These are phyloP conservation scores for Cyanocitta stelleri DNA, from an alignment of 2,113 vertebrate genomes.

Conservation along the genomic window DNA sequence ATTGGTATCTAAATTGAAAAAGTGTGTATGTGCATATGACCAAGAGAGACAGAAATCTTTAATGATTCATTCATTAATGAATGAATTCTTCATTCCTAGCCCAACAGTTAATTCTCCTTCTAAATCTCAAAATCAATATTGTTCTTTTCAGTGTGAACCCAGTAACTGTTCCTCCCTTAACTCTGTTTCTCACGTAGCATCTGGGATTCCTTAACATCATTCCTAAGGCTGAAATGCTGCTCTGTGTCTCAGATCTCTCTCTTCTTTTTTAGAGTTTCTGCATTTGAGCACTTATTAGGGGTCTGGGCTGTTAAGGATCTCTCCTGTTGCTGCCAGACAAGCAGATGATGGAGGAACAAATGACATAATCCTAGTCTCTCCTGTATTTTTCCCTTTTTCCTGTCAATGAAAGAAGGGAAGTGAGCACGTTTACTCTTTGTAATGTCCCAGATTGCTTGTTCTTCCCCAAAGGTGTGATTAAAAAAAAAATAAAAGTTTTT, in stretches of 20 bases:
- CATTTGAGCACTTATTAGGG: background rate
- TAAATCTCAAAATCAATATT: background rate
- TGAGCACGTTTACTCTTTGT: background rate
- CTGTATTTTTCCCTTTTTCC: background rate
- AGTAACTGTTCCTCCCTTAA: background rate
- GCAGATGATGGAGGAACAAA: background rate
- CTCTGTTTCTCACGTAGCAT: fast-evolving
- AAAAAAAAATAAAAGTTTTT: background rate
- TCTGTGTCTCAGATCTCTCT: background rate
- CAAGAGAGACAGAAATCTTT: background rate
- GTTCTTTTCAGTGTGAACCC: background rate
- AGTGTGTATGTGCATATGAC: background rate
- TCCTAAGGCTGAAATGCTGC: background rate
- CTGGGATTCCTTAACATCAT: background rate
- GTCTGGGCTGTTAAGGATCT: background rate
- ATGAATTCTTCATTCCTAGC: background rate
- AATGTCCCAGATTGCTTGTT: background rate
- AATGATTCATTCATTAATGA: background rate
- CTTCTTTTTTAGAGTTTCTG: background rate
- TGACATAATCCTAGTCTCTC: background rate
- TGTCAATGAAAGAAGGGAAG: background rate
- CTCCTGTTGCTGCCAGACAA: background rate
- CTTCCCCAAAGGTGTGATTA: background rate
- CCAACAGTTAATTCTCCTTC: background rate
- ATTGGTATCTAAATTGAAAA: background rate